phyloP scores from a whole-genome alignment of 2,797 vertebrate species.

The Erethizon dorsatum region DNA sequence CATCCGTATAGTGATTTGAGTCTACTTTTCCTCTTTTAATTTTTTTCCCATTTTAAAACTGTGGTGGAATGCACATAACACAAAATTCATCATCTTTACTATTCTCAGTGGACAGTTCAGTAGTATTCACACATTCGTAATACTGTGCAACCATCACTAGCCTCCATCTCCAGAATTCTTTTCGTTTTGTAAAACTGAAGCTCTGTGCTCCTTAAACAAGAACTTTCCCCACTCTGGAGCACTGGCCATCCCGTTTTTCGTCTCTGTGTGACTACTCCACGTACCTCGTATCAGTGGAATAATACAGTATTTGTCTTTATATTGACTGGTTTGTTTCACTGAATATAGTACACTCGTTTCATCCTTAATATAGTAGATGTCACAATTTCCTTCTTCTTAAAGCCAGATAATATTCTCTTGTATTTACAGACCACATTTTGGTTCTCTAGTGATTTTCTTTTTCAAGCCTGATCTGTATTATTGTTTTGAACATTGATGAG shows the following conservation, averaged over 20 bases:
- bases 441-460: slow-evolving; percentile 28
- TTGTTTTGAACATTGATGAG: not conserved
- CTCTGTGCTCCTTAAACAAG: not conserved
- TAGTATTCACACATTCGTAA: not conserved
- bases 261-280: not conserved
- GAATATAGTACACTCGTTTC: not conserved
- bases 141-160: not conserved
- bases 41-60: not conserved
- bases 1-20: not conserved
- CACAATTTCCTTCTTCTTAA: not conserved
- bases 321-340: not conserved
- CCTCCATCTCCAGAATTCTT: not conserved
- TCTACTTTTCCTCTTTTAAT: not conserved
- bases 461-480: not conserved
- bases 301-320: not conserved
- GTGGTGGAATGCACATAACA: not conserved
- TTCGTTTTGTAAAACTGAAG: not conserved
- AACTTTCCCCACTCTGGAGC: not conserved
- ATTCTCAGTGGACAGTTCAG: not conserved
- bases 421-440: not conserved
- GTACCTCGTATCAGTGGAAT: not conserved
- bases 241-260: not conserved
- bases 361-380: not conserved
- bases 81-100: not conserved
- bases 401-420: not conserved